Evolutionary conservation across 2,113 vertebrate genomes (phyloP), one percentile per base, ranked within the genome.

Genomic region (Oreochromis tanganicae): DNA sequence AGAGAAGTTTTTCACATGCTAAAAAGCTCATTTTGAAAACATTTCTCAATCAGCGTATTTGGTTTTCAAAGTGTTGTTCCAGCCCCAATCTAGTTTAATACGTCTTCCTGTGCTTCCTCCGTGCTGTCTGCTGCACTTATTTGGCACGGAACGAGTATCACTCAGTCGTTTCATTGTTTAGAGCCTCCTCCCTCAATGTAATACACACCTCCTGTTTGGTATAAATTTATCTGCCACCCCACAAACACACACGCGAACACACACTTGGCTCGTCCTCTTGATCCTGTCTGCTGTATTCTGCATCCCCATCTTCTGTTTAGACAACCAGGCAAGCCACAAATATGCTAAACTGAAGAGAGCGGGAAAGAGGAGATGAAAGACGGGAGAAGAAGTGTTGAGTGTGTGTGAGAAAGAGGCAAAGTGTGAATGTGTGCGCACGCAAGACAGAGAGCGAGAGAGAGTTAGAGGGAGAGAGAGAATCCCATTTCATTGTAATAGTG

Each of bases 401-500:
- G 85, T 86, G 87, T 84, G 86, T 80, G 85, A 41, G 81, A 14
- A 13, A 1, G 79, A 43, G 6, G 55, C 43, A 38, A 41, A 21
- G 87, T 80, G 86, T 27, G 88, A 54, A 61, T 13, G 82, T 61
- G 89, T 24, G 78, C 17, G 85, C 56, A 85, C 14, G 55, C 2
- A 4, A 6, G 54, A 6, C 12, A 27, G 27, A 81, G 85, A 87
- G 19, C 11, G 85, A 91, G 90, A 83, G 24, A n/a, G 81, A 24
- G 38, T 10, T 10, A 19, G 87, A 52, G 78, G 82, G 89, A 92
- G 91, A 86, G 63, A 91, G 93, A 89, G 95, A 96, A 96, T 96
- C 93, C 96, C 93, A 95, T 97, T 97, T 95, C 95, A 95, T 95
- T 96, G 94, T 96, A 95, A 95, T 96, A 93, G 96, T 96, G 95